phyloP scores from a whole-genome alignment of 2,113 vertebrate genomes.

The Acanthisitta chloris region DNA sequence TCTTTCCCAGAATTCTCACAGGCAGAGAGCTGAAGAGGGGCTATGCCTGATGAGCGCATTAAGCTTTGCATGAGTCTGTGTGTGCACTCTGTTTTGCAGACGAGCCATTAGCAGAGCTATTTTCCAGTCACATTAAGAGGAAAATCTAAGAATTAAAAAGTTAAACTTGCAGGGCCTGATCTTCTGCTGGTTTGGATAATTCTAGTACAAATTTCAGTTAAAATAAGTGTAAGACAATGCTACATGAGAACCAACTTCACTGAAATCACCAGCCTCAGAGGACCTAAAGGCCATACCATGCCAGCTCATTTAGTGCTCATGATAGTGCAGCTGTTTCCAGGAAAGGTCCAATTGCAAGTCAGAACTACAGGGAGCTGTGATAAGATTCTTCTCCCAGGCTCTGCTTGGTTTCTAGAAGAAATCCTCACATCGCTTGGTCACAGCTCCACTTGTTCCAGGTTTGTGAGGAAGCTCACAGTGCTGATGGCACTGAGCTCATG shows the following conservation, averaged over 20 bases:
- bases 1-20: neutral
- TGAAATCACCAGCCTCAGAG: neutral
- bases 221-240: neutral
- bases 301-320: neutral
- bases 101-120: neutral
- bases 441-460: neutral
- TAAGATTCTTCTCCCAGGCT: neutral
- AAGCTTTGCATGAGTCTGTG: neutral
- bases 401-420: neutral
- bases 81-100: neutral
- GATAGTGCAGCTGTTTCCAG: neutral
- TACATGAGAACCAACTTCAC: neutral
- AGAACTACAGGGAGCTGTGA: neutral
- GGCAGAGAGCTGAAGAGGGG: neutral
- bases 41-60: neutral
- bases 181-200: neutral
- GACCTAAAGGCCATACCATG: neutral
- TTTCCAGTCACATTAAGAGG: neutral
- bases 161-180: neutral
- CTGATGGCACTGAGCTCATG: neutral
- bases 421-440: neutral
- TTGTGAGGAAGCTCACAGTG: neutral
- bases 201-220: neutral
- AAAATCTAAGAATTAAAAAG: neutral
- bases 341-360: neutral